Evolutionary conservation across 2,888 invertebrate genomes (phyloP).

Genomic region (Mimachlamys varia): DNA sequence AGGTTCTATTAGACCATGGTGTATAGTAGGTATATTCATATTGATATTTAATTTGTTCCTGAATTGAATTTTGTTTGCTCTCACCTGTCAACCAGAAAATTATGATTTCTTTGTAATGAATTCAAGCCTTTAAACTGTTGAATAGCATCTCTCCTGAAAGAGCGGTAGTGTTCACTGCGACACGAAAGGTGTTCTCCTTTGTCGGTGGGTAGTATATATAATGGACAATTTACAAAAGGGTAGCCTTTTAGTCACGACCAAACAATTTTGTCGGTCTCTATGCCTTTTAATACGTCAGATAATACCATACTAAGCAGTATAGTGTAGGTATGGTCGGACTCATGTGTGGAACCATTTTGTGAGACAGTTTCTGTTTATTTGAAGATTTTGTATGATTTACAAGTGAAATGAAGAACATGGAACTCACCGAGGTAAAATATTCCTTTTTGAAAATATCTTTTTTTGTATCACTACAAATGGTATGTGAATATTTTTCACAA

Average conservation of each 20-base stretch:
- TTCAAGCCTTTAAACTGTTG: background rate
- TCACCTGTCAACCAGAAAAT: background rate
- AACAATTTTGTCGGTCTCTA: background rate
- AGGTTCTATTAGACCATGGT: background rate
- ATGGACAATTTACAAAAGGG: background rate
- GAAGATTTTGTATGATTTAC: no score
- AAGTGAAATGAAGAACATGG: no score
- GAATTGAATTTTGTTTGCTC: conserved; percentile 23
- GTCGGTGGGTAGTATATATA: background rate
- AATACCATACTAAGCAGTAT: background rate
- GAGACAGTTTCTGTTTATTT: background rate
- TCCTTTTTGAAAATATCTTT: no score
- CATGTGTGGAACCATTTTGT: background rate
- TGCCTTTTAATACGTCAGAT: background rate
- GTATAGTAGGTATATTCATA: background rate
- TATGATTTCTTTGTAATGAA: background rate
- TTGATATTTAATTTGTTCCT: conserved; percentile 4
- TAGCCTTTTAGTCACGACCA: background rate
- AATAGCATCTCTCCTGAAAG: background rate
- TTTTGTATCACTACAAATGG: no score
- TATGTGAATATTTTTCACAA: no score
- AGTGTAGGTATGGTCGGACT: background rate
- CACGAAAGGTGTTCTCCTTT: background rate
- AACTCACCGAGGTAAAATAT: no score
- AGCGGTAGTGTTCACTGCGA: background rate